Base-by-base conservation (phyloP, 2,888 invertebrate genomes). In the Lysandra coridon region DNA sequence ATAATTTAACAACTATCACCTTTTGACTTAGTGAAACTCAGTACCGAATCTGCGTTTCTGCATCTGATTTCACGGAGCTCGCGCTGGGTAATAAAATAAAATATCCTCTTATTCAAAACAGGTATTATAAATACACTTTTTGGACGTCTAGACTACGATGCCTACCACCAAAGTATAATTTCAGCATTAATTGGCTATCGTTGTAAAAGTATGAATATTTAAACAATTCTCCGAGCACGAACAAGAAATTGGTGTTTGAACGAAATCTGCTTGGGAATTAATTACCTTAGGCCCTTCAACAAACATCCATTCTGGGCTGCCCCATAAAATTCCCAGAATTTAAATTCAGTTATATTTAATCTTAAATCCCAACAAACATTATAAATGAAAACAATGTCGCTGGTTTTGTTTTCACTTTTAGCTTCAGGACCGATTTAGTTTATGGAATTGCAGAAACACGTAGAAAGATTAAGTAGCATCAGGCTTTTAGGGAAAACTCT, bases 321-420 rank as follows among this genome's bases (percentile, higher is more conserved):
- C 69, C 69, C 37, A 69, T 69, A 37, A 69, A 69, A 69, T 14
- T 33, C 3, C 33, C 69, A 4, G 33, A 37, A 69, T 37, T 64
- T 64, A 64, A 12, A 64, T 64, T 69, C 69, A 69, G 33, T 69
- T 69, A 69, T 64, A 64, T 69, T 12, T 69, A 69, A 30, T 69
- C 64, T 69, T 12, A 69, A 69, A 69, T 30, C 10, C 14, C 10
- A 30, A 69, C 10, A 69, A 33, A 23, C 23, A 23, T 23, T 62
- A 62, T 23, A 7, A 69, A 33, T 30, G 14, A 33, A 4, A 69
- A 69, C 10, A 62, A 33, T 12, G 30, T 62, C 7, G 62, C 10
- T 7, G 10, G 23, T 69, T 64, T 64, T 30, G 64, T 23, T 64
- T 30, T n/a, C 23, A 23, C 2, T n/a, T 62, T 60, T 62, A 62